Conservation (phyloP, 1,140 invertebrate genomes). For the Drosophila eugracilis region DNA sequence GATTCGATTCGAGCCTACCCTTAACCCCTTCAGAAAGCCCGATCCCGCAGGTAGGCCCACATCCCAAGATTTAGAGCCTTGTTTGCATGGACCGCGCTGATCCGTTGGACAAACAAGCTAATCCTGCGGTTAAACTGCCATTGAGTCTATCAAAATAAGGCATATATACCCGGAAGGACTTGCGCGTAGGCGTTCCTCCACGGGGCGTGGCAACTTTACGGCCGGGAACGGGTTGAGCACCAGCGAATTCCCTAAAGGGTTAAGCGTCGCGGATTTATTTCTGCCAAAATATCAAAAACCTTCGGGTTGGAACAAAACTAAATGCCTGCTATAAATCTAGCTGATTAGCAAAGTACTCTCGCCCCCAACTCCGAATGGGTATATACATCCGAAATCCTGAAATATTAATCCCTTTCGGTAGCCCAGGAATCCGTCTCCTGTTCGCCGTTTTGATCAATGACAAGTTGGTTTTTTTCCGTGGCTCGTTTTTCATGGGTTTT, state of each 20-base stretch:
- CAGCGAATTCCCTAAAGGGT: slow-evolving; percentile 48
- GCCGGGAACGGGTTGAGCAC: slow-evolving; percentile 65
- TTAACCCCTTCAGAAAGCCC: slow-evolving; percentile 61
- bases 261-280: slow-evolving; percentile 63
- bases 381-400: slow-evolving; percentile 12
- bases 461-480: slow-evolving; percentile 43
- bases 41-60: slow-evolving; percentile 17
- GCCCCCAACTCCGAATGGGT: slow-evolving; percentile 33
- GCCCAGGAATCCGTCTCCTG: slow-evolving; percentile 34
- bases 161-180: slow-evolving; percentile 73
- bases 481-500: slow-evolving; percentile 34
- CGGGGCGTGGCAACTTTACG: slow-evolving; percentile 57
- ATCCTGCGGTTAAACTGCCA: slow-evolving; percentile 84
- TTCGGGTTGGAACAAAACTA: slow-evolving; percentile 70
- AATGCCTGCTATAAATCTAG: slow-evolving; percentile 78
- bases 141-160: slow-evolving; percentile 80
- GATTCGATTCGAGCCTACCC: not conserved
- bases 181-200: slow-evolving; percentile 19
- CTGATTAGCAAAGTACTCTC: slow-evolving; percentile 80
- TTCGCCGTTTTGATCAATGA: slow-evolving; percentile 56
- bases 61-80: slow-evolving; percentile 30
- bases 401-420: slow-evolving; percentile 35
- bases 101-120: slow-evolving; percentile 80
- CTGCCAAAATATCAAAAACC: slow-evolving; percentile 45
- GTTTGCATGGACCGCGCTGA: slow-evolving; percentile 75